A percentile compares a stretch with the other conserved stretches of the same genome.
These are phyloP conservation scores for Plagiodera versicolora DNA, from an alignment of 2,888 invertebrate genomes.

Conservation along the genomic window DNA sequence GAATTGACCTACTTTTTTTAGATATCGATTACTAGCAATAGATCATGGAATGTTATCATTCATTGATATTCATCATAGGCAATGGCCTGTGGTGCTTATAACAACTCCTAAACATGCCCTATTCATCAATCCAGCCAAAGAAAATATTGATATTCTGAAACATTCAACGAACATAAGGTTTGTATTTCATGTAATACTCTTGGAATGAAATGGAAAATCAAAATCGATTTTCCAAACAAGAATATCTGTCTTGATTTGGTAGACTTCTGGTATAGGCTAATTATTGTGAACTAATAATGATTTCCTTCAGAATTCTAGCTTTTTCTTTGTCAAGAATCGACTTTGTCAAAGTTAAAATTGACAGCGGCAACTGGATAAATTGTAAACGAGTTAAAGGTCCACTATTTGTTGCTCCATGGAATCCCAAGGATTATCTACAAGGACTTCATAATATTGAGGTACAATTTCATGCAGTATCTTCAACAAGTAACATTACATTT, in stretches of 20 bases:
- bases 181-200: no score
- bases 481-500: no score
- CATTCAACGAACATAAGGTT: constrained; percentile 80
- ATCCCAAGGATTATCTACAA: constrained; percentile 63
- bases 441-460: constrained; percentile 72
- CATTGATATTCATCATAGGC: constrained; percentile 71
- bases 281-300: no score
- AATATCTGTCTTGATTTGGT: no score
- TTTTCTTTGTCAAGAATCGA: constrained; percentile 71
- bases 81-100: constrained; percentile 81
- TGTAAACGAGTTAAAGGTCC: constrained; percentile 67
- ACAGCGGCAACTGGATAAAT: constrained; percentile 65
- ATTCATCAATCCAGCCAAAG: constrained; percentile 71
- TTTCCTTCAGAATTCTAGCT: constrained; percentile 66
- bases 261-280: no score
- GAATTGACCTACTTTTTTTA: constrained; percentile 48
- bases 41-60: constrained; percentile 90
- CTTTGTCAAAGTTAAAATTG: constrained; percentile 68
- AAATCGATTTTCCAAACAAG: no score
- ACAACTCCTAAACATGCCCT: constrained; percentile 90
- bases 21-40: constrained; percentile 78
- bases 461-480: no score
- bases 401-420: constrained; percentile 74
- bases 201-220: not conserved
- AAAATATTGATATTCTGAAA: constrained; percentile 67